A percentile compares a stretch with the other conserved stretches of the same genome.
These are phyloP conservation scores for Epistrophe eligans DNA, from an alignment of 2,888 invertebrate genomes.

Conservation along the genomic window DNA sequence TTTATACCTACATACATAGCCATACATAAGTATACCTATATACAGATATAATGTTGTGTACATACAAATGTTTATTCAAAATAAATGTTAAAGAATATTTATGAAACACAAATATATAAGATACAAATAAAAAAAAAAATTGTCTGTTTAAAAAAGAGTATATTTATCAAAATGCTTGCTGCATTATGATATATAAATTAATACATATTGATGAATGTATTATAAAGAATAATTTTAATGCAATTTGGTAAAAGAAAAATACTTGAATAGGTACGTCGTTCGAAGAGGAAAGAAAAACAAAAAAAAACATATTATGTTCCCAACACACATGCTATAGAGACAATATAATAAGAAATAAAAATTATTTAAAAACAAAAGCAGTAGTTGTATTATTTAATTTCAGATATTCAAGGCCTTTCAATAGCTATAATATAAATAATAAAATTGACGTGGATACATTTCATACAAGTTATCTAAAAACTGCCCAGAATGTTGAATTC, in stretches of 20 bases:
- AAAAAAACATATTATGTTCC: slow-evolving; percentile 57
- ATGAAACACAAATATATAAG: slow-evolving; percentile 24
- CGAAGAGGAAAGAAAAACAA: slow-evolving; percentile 4
- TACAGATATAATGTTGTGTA: slow-evolving; percentile 55
- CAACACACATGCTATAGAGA: slow-evolving; percentile 57
- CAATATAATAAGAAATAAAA: slow-evolving; percentile 60
- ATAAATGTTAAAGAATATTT: slow-evolving; percentile 53
- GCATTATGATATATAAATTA: slow-evolving; percentile 28
- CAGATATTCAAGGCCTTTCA: too few relatives aligned
- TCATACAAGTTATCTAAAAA: too few relatives aligned
- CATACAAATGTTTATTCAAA: slow-evolving; percentile 42
- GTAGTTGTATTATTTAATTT: not conserved
- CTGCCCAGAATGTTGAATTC: too few relatives aligned
- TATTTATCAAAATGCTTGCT: slow-evolving; percentile 49
- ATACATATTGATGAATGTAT: slow-evolving; percentile 33
- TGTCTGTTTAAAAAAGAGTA: slow-evolving; percentile 28
- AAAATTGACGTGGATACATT: too few relatives aligned
- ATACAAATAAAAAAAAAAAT: slow-evolving; percentile 22
- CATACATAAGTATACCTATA: slow-evolving; percentile 3
- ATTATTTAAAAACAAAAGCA: slow-evolving; percentile 3
- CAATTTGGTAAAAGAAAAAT: slow-evolving; percentile 8
- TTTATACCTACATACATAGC: slow-evolving; percentile 5
- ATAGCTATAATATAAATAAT: too few relatives aligned
- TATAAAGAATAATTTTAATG: not conserved
- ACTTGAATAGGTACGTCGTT: slow-evolving; percentile 11